phyloP scores from a whole-genome alignment of 2,888 invertebrate species.

The Leptopilina myrica region DNA sequence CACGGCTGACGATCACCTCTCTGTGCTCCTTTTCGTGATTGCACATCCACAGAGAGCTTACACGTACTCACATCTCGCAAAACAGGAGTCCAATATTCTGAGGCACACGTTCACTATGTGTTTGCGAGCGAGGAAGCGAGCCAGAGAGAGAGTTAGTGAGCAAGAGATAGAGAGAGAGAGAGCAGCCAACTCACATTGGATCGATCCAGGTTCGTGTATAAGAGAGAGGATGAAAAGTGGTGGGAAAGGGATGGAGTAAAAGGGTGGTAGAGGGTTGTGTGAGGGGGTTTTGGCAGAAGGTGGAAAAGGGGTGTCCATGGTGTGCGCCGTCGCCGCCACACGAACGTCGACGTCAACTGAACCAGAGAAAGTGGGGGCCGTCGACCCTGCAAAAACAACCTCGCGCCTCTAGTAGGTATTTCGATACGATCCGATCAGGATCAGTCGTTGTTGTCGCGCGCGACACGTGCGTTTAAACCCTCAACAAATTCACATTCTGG shows the following conservation, averaged over 20 bases:
- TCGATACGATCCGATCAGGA: constrained; percentile 24
- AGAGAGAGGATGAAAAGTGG: constrained; percentile 10
- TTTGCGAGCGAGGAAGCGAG: constrained; percentile 10
- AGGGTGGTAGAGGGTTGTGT: background rate
- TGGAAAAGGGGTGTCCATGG: background rate
- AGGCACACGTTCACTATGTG: constrained; percentile 39
- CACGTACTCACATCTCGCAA: constrained; percentile 36
- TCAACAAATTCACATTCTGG: background rate
- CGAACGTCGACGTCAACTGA: constrained; percentile 35
- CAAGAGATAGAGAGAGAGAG: constrained; percentile 39
- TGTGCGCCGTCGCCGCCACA: constrained; percentile 30
- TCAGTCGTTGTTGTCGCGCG: constrained; percentile 5
- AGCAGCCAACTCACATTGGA: constrained; percentile 21
- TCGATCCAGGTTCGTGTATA: constrained; percentile 32
- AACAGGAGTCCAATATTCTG: constrained; percentile 39
- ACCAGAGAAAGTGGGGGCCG: constrained; percentile 37
- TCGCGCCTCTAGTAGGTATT: constrained; percentile 31
- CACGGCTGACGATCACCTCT: constrained; percentile 33
- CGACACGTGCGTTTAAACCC: background rate
- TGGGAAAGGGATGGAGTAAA: background rate
- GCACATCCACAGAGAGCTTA: constrained; percentile 33
- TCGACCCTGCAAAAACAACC: constrained; percentile 40
- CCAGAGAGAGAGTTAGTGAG: constrained; percentile 5
- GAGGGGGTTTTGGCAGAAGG: background rate
- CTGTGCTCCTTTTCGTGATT: constrained; percentile 24